These are phyloP conservation scores for Alfaro cultratus DNA, from an alignment of 2,797 vertebrate genomes.

Conservation along the genomic window DNA sequence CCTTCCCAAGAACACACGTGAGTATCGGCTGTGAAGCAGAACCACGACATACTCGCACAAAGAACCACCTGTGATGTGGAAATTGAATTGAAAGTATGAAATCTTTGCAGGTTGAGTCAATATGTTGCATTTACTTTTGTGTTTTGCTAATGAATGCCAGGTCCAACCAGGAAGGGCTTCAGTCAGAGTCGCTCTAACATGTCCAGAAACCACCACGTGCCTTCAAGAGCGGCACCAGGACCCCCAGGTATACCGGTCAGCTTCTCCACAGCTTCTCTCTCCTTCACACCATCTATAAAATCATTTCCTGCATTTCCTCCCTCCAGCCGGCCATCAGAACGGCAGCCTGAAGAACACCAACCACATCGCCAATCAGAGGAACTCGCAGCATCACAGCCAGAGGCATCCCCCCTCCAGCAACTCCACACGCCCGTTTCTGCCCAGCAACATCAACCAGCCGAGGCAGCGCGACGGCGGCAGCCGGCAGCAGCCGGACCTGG, in stretches of 20 bases:
- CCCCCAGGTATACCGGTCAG: slow-evolving; percentile 85
- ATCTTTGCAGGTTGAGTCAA: neutral
- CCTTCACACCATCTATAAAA: neutral
- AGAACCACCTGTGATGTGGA: neutral
- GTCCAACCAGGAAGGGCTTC: slow-evolving; percentile 87
- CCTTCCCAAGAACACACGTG: slow-evolving; percentile 94
- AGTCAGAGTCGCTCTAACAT: slow-evolving; percentile 70
- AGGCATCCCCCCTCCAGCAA: slow-evolving; percentile 54
- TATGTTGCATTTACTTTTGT: neutral
- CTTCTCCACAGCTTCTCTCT: neutral
- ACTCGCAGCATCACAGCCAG: slow-evolving; percentile 81
- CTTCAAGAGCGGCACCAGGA: slow-evolving; percentile 89
- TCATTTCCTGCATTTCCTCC: neutral
- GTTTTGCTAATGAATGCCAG: slow-evolving; percentile 66
- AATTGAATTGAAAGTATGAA: neutral
- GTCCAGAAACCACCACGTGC: slow-evolving; percentile 81
- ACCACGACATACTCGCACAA: neutral
- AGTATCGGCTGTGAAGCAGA: slow-evolving; percentile 69
- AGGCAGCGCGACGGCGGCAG: slow-evolving; percentile 76
- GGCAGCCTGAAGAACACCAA: slow-evolving; percentile 84
- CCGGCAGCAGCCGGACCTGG: slow-evolving; percentile 86
- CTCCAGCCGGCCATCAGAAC: slow-evolving; percentile 89
- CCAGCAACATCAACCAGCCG: slow-evolving; percentile 77
- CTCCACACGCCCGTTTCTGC: slow-evolving; percentile 84
- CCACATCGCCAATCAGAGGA: slow-evolving; percentile 76